Evolutionary conservation across 1,140 invertebrate species (phyloP), one percentile per base, ranked within the genome.

Genomic region (Pseudachorutes palmiensis): DNA sequence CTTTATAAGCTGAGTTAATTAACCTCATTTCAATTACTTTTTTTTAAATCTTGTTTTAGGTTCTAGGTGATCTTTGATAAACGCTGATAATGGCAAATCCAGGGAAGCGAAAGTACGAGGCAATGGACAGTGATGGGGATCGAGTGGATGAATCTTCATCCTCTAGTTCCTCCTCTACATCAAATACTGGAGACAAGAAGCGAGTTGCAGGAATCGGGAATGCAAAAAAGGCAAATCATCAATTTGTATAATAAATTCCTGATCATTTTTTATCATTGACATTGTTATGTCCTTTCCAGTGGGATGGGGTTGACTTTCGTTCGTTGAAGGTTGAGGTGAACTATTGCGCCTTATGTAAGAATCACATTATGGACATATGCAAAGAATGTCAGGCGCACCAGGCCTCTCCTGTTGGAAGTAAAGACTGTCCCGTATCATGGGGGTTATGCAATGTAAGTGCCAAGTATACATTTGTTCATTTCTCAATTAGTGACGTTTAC

Each of bases 371-470:
- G 97, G 97, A 99, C 81, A 81, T 98, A 0, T 99, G 97, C 78
- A 99, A 99, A 75, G 97, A 99, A 83, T 99, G 97, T 79, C 97
- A 99, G 79, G 97, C 97, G 1, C 99, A 99, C 84, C 97, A 99
- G 78, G 93, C 94, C 1, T 95, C 94, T 31, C 93, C 92, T 5
- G 96, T 94, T 2, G 95, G 91, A 80, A 96, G 9, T 9, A 19
- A 99, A 80, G 97, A 99, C 79, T 99, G 97, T 77, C 99, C 95
- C 64, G 97, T 99, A 31, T 96, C 97, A 62, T 99, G 97, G 97
- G 96, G 97, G 72, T 94, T 98, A 64, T 99, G 97, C 78, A 99
- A 99, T 85, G 91, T 93, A 84, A 83, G 83, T 81, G 70, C n/a
- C n/a, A n/a, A n/a, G n/a, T 12, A 5, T 49, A 30, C 29, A 28